These are phyloP conservation scores for Lepilemur ruficaudatus DNA, from an alignment of 2,797 vertebrate species.

Conservation along the genomic window DNA sequence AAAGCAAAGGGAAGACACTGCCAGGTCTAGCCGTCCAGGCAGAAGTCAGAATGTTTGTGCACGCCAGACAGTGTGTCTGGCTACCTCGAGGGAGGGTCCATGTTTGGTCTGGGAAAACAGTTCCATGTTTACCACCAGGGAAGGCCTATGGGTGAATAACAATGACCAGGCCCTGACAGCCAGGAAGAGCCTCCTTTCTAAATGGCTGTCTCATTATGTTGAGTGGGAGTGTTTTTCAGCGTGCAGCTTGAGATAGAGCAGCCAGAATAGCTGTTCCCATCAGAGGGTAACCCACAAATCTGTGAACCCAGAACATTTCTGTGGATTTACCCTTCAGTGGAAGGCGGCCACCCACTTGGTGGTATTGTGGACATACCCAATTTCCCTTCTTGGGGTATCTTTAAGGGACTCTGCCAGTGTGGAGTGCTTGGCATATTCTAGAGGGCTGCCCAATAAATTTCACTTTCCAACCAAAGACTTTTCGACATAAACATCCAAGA, in stretches of 20 bases:
- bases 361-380: constrained; percentile 77
- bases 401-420: constrained; percentile 71
- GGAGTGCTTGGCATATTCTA: constrained; percentile 52
- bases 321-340: constrained; percentile 73
- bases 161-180: constrained; percentile 87
- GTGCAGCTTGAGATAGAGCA: constrained; percentile 59
- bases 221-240: constrained; percentile 55
- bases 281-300: constrained; percentile 54
- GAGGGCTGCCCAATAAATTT: constrained; percentile 67
- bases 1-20: constrained; percentile 76
- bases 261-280: constrained; percentile 75
- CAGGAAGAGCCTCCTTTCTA: constrained; percentile 75
- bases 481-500: constrained; percentile 79
- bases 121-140: constrained; percentile 91
- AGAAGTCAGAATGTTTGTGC: constrained; percentile 82
- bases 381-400: constrained; percentile 80
- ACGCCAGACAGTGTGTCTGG: constrained; percentile 90
- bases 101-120: constrained; percentile 90
- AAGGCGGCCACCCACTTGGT: constrained; percentile 81
- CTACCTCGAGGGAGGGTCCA: constrained; percentile 83
- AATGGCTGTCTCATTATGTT: constrained; percentile 73
- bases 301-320: constrained; percentile 66
- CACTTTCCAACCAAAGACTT: constrained; percentile 67
- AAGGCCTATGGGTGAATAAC: constrained; percentile 91
- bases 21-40: constrained; percentile 71